Evolutionary conservation across 2,797 vertebrate species (phyloP).

Genomic region (Cichlasoma orientale): DNA sequence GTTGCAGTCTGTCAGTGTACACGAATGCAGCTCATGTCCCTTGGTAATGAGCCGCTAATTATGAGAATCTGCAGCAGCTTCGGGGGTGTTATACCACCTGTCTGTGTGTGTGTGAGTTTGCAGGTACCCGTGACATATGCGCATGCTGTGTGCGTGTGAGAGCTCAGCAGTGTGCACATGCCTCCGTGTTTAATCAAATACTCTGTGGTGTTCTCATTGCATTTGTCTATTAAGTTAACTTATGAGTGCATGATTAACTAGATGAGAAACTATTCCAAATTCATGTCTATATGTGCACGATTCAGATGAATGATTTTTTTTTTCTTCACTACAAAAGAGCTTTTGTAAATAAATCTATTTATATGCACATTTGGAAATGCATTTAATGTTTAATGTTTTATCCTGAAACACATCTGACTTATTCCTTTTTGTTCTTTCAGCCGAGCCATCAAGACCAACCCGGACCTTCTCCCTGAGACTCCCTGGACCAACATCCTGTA

Average conservation of each 20-base stretch:
- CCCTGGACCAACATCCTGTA: constrained; percentile 96
- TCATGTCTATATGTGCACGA: not conserved
- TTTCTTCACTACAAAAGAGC: not conserved
- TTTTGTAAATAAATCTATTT: not conserved
- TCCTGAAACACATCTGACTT: not conserved
- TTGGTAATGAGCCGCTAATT: constrained; percentile 67
- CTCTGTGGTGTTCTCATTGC: constrained; percentile 13
- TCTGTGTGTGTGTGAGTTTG: constrained; percentile 8
- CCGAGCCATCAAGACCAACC: constrained; percentile 99
- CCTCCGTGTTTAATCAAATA: constrained; percentile 28
- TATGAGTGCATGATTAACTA: not conserved
- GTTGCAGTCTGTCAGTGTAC: constrained; percentile 34
- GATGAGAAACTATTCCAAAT: constrained; percentile 7
- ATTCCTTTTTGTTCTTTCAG: constrained; percentile 70
- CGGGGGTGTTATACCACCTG: constrained; percentile 57
- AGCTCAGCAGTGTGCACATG: not conserved
- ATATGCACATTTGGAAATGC: not conserved
- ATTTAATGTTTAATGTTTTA: too few relatives aligned
- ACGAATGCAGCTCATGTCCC: constrained; percentile 33
- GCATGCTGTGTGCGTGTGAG: constrained; percentile 31
- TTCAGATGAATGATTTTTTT: not conserved
- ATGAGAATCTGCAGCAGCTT: constrained; percentile 40
- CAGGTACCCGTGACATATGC: constrained; percentile 39
- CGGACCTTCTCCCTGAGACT: constrained; percentile 95
- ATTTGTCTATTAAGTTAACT: constrained; percentile 24